These are phyloP conservation scores for Anniella stebbinsi DNA, from an alignment of 2,797 vertebrate species.

Conservation along the genomic window DNA sequence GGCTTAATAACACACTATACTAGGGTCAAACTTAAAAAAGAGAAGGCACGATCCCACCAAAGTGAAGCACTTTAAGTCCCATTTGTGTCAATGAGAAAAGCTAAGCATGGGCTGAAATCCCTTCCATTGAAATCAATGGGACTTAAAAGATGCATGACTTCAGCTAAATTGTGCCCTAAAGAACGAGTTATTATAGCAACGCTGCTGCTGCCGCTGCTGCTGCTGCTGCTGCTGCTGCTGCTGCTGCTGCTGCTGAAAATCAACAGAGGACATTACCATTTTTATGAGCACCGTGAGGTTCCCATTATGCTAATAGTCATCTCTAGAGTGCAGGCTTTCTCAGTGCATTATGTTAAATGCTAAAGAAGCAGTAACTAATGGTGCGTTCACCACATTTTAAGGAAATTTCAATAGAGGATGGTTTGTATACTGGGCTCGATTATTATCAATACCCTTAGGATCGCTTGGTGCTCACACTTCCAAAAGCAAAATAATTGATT, in stretches of 20 bases:
- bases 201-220: too few species aligned
- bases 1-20: not conserved
- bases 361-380: conserved; percentile 35
- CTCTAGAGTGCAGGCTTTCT: conserved; percentile 38
- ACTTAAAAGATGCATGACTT: conserved; percentile 23
- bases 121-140: conserved; percentile 5
- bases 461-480: rapidly evolving
- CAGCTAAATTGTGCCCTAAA: conserved; percentile 27
- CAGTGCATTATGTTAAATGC: not conserved
- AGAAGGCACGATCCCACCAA: not conserved
- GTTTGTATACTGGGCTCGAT: conserved; percentile 30
- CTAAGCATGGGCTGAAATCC: conserved; percentile 7
- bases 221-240: too few species aligned
- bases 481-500: conserved; percentile 20
- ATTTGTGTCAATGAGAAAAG: not conserved
- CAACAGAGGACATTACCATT: conserved; percentile 14
- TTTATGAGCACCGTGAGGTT: conserved; percentile 15
- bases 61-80: not conserved
- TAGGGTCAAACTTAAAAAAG: conserved; percentile 19
- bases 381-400: not conserved
- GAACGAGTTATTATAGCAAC: conserved; percentile 17
- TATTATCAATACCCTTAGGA: conserved; percentile 46
- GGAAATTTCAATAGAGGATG: conserved; percentile 29
- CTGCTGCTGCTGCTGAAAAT: conserved; percentile 35
- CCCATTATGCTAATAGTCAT: conserved; percentile 18